Evolutionary conservation across 2,797 vertebrate genomes (phyloP).

Genomic region (Platalea minor): DNA sequence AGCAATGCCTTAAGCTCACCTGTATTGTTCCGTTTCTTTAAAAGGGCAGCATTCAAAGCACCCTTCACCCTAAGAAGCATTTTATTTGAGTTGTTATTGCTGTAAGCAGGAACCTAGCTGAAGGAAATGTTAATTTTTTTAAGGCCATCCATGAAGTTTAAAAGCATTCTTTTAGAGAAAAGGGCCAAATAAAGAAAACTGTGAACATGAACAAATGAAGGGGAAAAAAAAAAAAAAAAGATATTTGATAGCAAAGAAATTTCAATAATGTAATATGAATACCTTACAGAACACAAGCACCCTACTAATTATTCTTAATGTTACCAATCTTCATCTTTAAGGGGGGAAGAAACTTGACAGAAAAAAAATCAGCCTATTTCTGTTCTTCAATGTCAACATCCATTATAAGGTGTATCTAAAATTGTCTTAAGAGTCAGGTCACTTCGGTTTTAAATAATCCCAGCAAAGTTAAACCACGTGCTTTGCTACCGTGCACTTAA

Average conservation of each 20-base stretch:
- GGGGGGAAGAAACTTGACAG: background rate
- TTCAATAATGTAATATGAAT: background rate
- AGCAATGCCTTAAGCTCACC: constrained; percentile 29
- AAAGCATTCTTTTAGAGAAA: constrained; percentile 4
- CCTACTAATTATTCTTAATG: background rate
- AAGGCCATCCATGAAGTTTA: constrained; percentile 7
- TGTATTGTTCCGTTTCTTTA: constrained; percentile 24
- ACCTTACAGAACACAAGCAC: background rate
- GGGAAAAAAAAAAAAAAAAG: too few relatives aligned
- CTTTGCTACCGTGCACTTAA: background rate
- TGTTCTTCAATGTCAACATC: background rate
- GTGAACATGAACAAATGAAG: background rate
- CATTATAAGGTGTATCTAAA: background rate
- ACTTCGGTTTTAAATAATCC: background rate
- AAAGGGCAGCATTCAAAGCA: constrained; percentile 28
- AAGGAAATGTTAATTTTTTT: constrained; percentile 31
- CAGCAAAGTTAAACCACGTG: background rate
- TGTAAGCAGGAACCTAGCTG: constrained; percentile 20
- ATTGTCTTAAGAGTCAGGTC: background rate
- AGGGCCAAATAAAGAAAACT: background rate
- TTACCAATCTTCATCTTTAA: background rate
- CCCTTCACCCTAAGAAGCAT: constrained; percentile 8
- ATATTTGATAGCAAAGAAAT: background rate
- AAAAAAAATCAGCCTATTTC: background rate
- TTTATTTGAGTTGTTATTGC: constrained; percentile 47